A percentile compares a stretch with the other conserved stretches of the same genome.
Conservation (phyloP, 2,797 vertebrate genomes). For the Ispidina picta region DNA sequence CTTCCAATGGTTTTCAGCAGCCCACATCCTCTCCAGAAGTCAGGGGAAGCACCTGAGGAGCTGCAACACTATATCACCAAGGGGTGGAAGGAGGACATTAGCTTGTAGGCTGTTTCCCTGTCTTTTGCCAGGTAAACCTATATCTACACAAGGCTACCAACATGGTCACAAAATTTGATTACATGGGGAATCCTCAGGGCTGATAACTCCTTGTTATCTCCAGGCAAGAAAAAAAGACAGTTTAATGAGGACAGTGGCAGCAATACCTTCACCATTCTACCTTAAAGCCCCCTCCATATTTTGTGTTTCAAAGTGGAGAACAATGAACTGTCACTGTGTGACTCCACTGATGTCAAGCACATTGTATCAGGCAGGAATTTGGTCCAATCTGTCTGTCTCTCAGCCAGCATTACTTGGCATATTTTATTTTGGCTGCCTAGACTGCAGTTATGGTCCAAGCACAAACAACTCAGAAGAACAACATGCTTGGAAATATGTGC, state of each 20-base stretch:
- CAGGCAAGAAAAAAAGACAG: background rate
- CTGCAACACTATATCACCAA: background rate
- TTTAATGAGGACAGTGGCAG: background rate
- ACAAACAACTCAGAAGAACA: conserved; percentile 52
- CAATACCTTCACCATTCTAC: background rate
- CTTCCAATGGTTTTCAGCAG: background rate
- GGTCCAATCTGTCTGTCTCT: conserved; percentile 2
- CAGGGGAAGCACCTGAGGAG: accelerated
- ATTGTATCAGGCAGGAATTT: conserved; percentile 36
- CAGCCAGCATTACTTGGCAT: conserved; percentile 68
- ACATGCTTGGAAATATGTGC: conserved; percentile 52
- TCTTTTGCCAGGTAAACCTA: background rate
- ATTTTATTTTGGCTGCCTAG: conserved; percentile 59
- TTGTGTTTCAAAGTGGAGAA: conserved; percentile 46
- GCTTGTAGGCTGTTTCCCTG: background rate
- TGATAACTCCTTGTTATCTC: background rate
- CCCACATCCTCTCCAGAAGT: accelerated
- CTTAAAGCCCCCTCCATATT: background rate
- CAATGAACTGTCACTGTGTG: conserved; percentile 44
- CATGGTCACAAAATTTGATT: background rate
- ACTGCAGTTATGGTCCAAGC: conserved; percentile 43
- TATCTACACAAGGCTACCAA: background rate
- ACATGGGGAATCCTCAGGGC: background rate
- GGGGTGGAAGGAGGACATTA: background rate
- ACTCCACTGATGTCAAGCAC: background rate